Evolutionary conservation across 2,888 invertebrate species (phyloP).

Genomic region (Polyommatus iphigenia): DNA sequence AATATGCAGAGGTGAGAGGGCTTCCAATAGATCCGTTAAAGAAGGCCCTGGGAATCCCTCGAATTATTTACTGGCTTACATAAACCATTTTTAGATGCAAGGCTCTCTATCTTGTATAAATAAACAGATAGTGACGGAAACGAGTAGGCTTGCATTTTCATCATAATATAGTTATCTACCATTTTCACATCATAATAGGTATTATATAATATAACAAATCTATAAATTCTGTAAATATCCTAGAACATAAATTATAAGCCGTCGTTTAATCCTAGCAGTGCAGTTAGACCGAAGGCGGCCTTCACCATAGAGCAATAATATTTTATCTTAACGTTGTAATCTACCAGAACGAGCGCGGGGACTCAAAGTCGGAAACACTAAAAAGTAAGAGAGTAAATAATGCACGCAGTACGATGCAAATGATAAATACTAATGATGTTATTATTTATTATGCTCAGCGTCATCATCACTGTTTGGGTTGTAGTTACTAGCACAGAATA

Average conservation of each 20-base stretch:
- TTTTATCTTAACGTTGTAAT: conserved; percentile 23
- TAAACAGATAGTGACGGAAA: no score
- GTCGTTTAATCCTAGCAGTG: neutral
- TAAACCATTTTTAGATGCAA: neutral
- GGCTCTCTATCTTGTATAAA: neutral
- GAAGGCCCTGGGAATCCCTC: neutral
- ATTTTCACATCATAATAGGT: no score
- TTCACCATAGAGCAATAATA: conserved; percentile 15
- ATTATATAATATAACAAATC: no score
- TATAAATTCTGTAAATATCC: no score
- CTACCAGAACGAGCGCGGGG: conserved; percentile 22
- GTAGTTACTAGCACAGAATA: neutral
- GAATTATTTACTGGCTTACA: neutral
- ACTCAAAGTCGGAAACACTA: conserved; percentile 17
- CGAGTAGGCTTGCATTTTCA: no score
- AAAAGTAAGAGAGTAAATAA: neutral
- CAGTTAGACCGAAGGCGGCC: neutral
- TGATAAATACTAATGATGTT: neutral
- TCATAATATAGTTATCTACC: no score
- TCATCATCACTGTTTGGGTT: neutral
- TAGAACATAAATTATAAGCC: no score
- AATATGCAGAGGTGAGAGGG: no score
- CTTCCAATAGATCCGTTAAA: no score
- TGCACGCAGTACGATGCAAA: neutral
- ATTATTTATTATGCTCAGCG: neutral